These are phyloP conservation scores for Paralichthys olivaceus DNA, from an alignment of 2,113 vertebrate species.

Conservation along the genomic window DNA sequence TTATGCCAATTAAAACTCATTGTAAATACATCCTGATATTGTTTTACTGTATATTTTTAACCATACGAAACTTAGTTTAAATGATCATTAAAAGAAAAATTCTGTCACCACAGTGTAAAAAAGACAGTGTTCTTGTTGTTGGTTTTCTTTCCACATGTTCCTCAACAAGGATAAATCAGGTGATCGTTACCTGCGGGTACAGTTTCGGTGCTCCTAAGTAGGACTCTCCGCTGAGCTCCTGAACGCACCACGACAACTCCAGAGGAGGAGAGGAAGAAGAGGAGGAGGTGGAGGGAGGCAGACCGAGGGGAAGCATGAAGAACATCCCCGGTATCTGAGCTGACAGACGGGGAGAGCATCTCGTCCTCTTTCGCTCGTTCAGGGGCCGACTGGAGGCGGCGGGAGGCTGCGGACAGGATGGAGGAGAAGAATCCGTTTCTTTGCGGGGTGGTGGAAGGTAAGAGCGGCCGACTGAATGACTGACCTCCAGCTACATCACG, in stretches of 20 bases:
- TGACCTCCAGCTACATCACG: constrained; percentile 53
- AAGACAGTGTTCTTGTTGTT: too few relatives aligned
- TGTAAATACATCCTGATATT: too few relatives aligned
- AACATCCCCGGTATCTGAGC: constrained; percentile 32
- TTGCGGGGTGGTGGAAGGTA: constrained; percentile 90
- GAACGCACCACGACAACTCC: constrained; percentile 63
- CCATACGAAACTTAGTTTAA: too few relatives aligned
- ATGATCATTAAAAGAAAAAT: too few relatives aligned
- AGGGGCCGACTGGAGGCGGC: constrained; percentile 36
- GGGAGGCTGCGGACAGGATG: constrained; percentile 69
- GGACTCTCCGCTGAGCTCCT: constrained; percentile 32
- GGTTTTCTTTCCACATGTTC: too few relatives aligned
- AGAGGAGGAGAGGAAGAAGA: constrained; percentile 31
- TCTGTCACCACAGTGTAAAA: too few relatives aligned
- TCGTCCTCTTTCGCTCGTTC: constrained; percentile 37
- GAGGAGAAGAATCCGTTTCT: constrained; percentile 81
- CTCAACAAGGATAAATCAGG: background rate
- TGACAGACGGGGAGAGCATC: constrained; percentile 45
- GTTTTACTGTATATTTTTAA: too few relatives aligned
- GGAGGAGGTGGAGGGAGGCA: constrained; percentile 28
- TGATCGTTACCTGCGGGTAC: too few relatives aligned
- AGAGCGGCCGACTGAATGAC: constrained; percentile 46
- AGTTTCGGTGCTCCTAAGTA: background rate
- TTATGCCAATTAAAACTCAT: too few relatives aligned
- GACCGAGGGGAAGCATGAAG: constrained; percentile 55